phyloP scores from a whole-genome alignment of 2,888 invertebrate species.

The Acleris emargana region DNA sequence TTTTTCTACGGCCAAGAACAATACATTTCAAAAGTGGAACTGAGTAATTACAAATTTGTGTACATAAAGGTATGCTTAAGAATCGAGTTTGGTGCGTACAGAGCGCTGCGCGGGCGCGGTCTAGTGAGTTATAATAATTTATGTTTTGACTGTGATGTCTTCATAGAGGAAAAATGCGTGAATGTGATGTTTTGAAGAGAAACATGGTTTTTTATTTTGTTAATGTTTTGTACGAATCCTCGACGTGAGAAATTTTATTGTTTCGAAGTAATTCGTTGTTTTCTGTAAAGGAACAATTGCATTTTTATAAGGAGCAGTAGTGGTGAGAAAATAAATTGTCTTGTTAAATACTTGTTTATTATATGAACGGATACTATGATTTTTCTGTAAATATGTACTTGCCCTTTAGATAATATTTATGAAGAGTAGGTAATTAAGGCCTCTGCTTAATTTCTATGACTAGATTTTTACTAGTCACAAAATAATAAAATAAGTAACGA shows the following conservation, averaged over 20 bases:
- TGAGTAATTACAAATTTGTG: constrained; percentile 44
- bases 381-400: constrained; percentile 77
- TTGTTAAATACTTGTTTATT: constrained; percentile 57
- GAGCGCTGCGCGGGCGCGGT: constrained; percentile 10
- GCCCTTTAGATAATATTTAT: constrained; percentile 67
- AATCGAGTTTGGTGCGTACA: constrained; percentile 34
- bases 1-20: constrained; percentile 46
- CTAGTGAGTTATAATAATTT: constrained; percentile 37
- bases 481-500: constrained; percentile 46
- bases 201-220: constrained; percentile 64
- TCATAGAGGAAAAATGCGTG: constrained; percentile 75
- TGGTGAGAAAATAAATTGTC: constrained; percentile 51
- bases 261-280: constrained; percentile 31
- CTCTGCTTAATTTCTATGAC: constrained; percentile 66
- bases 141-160: constrained; percentile 79
- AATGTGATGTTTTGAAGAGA: constrained; percentile 70
- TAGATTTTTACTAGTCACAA: constrained; percentile 79
- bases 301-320: constrained; percentile 65
- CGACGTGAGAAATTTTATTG: constrained; percentile 56
- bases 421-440: constrained; percentile 55
- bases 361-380: constrained; percentile 63
- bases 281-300: constrained; percentile 55
- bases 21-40: constrained; percentile 43
- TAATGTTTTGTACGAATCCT: constrained; percentile 65
- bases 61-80: constrained; percentile 42